Percentiles rank a stretch among this genome's conserved stretches.
phyloP scores from a whole-genome alignment of 2,797 vertebrate species.

The Pteropus rufus region DNA sequence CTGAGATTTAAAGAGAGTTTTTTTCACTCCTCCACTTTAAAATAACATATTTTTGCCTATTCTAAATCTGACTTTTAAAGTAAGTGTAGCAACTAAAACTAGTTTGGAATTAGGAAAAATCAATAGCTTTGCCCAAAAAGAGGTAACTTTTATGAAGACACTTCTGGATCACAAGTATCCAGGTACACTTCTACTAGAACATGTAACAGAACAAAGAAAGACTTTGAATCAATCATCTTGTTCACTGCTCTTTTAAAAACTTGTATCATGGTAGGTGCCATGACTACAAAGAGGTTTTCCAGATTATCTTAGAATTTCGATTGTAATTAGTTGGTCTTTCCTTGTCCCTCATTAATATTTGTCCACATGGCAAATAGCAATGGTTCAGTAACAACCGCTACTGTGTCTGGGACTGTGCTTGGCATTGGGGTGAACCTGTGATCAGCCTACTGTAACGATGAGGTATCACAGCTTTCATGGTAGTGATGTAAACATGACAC shows the following conservation, averaged over 20 bases:
- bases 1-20: constrained; percentile 34
- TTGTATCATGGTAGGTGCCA: neutral
- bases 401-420: neutral
- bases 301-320: neutral
- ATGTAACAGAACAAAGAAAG: neutral
- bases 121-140: constrained; percentile 9
- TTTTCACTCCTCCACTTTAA: constrained; percentile 39
- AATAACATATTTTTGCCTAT: constrained; percentile 53
- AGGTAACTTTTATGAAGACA: neutral
- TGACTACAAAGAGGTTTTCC: neutral
- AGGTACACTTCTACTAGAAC: neutral
- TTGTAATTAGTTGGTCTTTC: neutral
- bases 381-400: neutral
- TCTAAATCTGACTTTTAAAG: constrained; percentile 51
- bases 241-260: neutral
- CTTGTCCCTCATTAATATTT: neutral
- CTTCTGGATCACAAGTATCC: neutral
- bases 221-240: neutral
- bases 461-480: neutral
- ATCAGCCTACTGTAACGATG: neutral
- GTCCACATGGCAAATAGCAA: neutral
- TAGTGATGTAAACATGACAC: neutral
- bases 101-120: constrained; percentile 38
- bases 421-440: neutral
- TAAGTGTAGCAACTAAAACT: constrained; percentile 26